These are phyloP conservation scores for Phaetusa simplex DNA, from an alignment of 2,113 vertebrate genomes.

Conservation along the genomic window DNA sequence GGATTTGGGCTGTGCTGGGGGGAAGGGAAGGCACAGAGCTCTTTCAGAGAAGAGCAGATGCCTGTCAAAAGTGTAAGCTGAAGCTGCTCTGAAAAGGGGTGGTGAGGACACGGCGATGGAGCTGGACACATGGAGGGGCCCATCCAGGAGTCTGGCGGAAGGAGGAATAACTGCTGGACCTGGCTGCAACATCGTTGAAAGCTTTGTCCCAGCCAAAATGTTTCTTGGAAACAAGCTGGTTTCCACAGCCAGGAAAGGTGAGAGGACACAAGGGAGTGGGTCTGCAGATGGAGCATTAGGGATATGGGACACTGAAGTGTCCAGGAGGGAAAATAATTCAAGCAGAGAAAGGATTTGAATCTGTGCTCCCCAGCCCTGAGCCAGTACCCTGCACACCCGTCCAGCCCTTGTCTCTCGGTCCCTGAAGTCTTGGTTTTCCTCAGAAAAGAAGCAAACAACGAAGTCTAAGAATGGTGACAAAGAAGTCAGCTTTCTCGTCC, in stretches of 20 bases:
- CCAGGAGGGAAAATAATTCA: background rate
- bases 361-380: background rate
- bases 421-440: background rate
- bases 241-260: conserved; percentile 35
- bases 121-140: background rate
- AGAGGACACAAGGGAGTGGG: background rate
- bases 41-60: background rate
- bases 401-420: background rate
- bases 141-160: background rate
- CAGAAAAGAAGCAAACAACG: background rate
- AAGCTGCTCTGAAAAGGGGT: background rate
- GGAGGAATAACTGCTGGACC: background rate
- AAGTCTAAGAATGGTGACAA: background rate
- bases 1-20: background rate
- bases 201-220: background rate
- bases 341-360: background rate
- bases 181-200: background rate
- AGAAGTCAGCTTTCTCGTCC: background rate
- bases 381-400: background rate
- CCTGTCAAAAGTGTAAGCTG: background rate
- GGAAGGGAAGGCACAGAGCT: background rate
- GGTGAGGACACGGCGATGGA: fast-evolving
- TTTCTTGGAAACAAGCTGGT: conserved; percentile 8
- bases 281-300: conserved; percentile 10
- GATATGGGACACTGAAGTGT: background rate